These are phyloP conservation scores for Xestoiulus laeticollis DNA, from an alignment of 2,888 invertebrate genomes.

Conservation along the genomic window DNA sequence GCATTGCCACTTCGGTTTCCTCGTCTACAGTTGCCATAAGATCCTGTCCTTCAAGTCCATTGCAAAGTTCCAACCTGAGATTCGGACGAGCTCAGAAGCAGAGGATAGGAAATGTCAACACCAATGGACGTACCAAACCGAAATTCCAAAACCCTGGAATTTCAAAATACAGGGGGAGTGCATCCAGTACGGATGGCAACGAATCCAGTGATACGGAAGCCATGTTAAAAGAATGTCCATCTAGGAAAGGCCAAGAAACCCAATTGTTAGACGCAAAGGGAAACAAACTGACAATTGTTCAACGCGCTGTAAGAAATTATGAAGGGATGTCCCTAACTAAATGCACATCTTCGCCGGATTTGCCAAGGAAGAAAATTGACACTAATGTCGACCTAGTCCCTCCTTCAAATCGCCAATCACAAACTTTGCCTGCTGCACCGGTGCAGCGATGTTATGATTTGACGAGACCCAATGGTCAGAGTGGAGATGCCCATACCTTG, in stretches of 20 bases:
- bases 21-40: slow-evolving; percentile 36
- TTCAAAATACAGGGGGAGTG: neutral
- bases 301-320: slow-evolving; percentile 52
- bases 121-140: neutral
- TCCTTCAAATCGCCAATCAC: slow-evolving; percentile 9
- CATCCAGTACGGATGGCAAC: neutral
- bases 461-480: neutral
- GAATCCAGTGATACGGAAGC: slow-evolving; percentile 40
- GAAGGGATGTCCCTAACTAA: slow-evolving; percentile 52
- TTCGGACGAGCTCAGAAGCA: neutral
- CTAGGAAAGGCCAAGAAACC: neutral
- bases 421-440: slow-evolving; percentile 19
- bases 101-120: neutral
- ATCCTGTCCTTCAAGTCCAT: slow-evolving; percentile 52
- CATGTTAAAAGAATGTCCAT: neutral
- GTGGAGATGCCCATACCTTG: slow-evolving; percentile 15
- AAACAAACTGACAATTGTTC: slow-evolving; percentile 40
- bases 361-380: slow-evolving; percentile 51
- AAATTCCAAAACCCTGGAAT: neutral
- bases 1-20: neutral
- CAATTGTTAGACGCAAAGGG: neutral
- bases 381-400: slow-evolving; percentile 32
- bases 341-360: slow-evolving; percentile 54
- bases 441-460: neutral
- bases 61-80: neutral